Evolutionary conservation across 2,113 vertebrate genomes (phyloP).

Genomic region (Cinclus mexicanus): DNA sequence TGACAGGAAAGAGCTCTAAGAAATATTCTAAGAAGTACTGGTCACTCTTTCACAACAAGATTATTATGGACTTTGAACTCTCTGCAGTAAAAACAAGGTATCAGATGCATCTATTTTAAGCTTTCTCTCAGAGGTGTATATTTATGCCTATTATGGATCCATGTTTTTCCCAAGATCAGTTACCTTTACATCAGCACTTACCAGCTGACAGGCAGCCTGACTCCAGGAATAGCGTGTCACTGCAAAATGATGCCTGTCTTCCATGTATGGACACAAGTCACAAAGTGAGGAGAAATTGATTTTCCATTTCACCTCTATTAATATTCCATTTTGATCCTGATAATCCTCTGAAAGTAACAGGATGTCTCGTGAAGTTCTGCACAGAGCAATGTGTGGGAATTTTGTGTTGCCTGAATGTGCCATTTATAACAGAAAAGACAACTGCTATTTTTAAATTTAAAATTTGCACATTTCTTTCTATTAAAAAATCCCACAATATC

Average conservation of each 20-base stretch:
- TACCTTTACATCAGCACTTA: conserved; percentile 66
- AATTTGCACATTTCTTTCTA: background rate
- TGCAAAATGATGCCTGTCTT: conserved; percentile 20
- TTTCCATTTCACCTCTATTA: conserved; percentile 65
- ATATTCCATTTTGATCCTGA: conserved; percentile 44
- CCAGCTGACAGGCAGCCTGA: conserved; percentile 50
- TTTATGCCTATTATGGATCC: conserved; percentile 15
- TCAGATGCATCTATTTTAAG: conserved; percentile 57
- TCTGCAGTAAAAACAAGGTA: conserved; percentile 14
- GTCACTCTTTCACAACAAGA: background rate
- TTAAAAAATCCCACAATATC: background rate
- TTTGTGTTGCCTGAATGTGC: background rate
- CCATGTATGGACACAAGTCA: conserved; percentile 26
- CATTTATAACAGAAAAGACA: background rate
- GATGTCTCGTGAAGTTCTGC: background rate
- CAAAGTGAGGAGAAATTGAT: conserved; percentile 49
- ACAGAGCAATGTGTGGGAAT: background rate
- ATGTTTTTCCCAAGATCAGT: conserved; percentile 56
- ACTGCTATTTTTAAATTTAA: background rate
- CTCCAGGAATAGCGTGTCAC: conserved; percentile 46
- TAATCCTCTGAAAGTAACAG: conserved; percentile 29
- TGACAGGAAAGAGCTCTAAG: background rate
- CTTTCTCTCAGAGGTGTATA: background rate
- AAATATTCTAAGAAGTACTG: background rate
- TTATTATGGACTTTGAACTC: background rate